Evolutionary conservation across 2,113 vertebrate genomes (phyloP).

Genomic region (Myiozetetes cayanensis): DNA sequence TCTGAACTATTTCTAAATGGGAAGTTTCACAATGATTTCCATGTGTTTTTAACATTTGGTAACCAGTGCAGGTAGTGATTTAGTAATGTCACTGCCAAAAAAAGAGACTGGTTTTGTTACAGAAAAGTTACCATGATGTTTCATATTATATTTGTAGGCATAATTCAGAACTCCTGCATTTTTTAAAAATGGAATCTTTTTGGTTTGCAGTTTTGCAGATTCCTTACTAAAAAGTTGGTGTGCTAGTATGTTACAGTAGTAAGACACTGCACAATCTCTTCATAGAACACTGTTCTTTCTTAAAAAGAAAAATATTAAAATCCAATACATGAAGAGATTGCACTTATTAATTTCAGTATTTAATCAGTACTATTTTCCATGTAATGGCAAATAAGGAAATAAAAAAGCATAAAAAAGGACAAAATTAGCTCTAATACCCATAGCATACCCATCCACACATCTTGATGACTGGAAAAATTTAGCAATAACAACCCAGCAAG

Average conservation of each 20-base stretch:
- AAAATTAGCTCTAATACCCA: neutral
- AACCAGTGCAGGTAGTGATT: slow-evolving; percentile 17
- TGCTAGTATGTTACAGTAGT: neutral
- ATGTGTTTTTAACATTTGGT: slow-evolving; percentile 17
- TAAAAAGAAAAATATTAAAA: neutral
- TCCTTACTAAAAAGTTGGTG: neutral
- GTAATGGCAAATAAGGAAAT: neutral
- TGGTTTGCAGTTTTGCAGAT: neutral
- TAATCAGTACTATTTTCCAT: neutral
- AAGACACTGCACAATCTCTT: neutral
- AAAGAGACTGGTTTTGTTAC: slow-evolving; percentile 22
- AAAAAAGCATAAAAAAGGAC: neutral
- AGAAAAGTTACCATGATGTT: neutral
- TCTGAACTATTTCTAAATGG: slow-evolving; percentile 49
- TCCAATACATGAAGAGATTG: neutral
- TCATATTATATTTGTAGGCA: neutral
- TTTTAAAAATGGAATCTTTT: fast-evolving
- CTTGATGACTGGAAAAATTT: neutral
- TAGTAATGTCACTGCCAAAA: slow-evolving; percentile 37
- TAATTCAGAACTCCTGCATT: neutral
- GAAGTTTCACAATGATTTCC: slow-evolving; percentile 31
- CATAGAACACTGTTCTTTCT: neutral
- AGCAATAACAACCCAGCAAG: neutral
- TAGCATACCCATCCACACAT: neutral
- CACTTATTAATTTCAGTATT: neutral